Evolutionary conservation across 2,797 vertebrate species (phyloP).

Genomic region (Streptopelia turtur): DNA sequence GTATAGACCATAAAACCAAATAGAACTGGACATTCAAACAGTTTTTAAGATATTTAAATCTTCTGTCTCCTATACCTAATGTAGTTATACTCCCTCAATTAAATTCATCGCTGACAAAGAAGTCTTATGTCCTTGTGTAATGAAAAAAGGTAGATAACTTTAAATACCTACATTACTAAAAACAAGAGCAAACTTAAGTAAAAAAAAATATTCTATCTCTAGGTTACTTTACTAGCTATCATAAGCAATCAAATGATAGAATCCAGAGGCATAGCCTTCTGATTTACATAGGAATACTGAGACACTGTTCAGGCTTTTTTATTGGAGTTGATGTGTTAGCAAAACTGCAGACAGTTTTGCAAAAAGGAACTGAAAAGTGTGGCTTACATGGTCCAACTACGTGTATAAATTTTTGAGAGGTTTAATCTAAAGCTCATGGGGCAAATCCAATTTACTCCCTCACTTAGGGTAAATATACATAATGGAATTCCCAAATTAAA

Average conservation of each 20-base stretch:
- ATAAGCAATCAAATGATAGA: not conserved
- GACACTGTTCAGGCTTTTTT: not conserved
- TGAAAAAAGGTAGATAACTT: not conserved
- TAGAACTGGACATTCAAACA: not conserved
- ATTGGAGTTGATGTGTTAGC: not conserved
- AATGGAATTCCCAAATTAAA: not conserved
- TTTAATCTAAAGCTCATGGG: not conserved
- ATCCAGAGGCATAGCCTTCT: not conserved
- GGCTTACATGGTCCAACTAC: not conserved
- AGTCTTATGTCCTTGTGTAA: not conserved
- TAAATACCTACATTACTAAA: not conserved
- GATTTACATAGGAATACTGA: not conserved
- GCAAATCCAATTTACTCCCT: not conserved
- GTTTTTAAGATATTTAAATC: not conserved
- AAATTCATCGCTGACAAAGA: not conserved
- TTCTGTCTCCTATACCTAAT: not conserved
- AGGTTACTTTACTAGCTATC: not conserved
- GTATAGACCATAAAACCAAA: not conserved
- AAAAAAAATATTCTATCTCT: not conserved
- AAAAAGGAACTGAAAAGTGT: not conserved
- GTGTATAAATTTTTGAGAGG: not conserved
- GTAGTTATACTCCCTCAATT: not conserved
- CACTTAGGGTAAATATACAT: not conserved
- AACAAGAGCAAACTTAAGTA: not conserved
- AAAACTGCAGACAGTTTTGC: not conserved